These are phyloP conservation scores for Siniperca obscura DNA, from an alignment of 2,797 vertebrate genomes.

Conservation along the genomic window DNA sequence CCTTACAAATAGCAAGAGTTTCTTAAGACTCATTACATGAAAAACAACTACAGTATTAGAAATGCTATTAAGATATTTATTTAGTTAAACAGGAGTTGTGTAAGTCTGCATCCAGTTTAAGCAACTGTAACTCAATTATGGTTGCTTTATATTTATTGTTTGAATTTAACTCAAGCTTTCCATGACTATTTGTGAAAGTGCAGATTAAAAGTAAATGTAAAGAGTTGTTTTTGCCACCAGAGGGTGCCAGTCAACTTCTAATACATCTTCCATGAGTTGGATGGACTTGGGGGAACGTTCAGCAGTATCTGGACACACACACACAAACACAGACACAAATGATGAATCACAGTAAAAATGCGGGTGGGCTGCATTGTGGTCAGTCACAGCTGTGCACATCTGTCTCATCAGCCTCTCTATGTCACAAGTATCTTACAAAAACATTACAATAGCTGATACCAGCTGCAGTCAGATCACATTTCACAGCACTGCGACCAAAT, in stretches of 20 bases:
- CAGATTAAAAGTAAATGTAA: not conserved
- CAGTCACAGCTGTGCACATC: conserved; percentile 75
- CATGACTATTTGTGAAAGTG: not conserved
- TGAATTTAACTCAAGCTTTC: not conserved
- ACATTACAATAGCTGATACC: conserved; percentile 68
- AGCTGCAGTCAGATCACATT: conserved; percentile 53
- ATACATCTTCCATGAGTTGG: not conserved
- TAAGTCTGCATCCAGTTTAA: not conserved
- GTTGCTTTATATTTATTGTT: not conserved
- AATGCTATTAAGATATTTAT: not conserved
- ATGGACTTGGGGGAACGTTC: not conserved
- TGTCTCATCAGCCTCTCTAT: conserved; percentile 56
- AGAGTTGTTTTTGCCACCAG: conserved; percentile 49
- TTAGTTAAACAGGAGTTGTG: not conserved
- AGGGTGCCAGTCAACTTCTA: conserved; percentile 30
- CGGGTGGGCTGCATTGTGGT: conserved; percentile 73
- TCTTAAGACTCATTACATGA: not conserved
- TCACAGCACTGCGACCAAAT: conserved; percentile 46
- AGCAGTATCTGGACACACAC: conserved; percentile 4
- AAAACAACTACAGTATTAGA: too few species aligned
- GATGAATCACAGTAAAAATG: conserved; percentile 62
- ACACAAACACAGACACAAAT: conserved; percentile 16
- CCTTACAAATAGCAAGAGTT: too few species aligned
- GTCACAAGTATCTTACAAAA: conserved; percentile 70
- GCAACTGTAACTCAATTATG: not conserved